Evolutionary conservation across 2,888 invertebrate species (phyloP).

Genomic region (Chalcosyrphus nemorum): DNA sequence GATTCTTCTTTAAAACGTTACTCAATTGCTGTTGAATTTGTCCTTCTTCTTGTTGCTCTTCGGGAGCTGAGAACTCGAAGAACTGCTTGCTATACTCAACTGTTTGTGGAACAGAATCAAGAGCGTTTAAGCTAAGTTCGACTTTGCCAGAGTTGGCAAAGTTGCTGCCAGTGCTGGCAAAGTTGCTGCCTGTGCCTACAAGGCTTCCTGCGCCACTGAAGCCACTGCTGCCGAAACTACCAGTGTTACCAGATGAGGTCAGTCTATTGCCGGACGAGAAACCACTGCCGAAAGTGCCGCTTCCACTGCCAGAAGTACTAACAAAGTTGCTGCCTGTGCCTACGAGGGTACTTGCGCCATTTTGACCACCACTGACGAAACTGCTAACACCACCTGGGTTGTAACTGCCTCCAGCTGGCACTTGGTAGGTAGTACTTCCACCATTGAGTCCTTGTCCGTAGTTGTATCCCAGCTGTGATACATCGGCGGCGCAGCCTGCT

Average conservation of each 20-base stretch:
- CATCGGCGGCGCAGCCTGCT: neutral
- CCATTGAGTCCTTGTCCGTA: conserved; percentile 18
- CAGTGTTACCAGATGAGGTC: no score
- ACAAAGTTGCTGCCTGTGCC: no score
- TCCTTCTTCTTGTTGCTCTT: conserved; percentile 74
- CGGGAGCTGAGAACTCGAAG: conserved; percentile 77
- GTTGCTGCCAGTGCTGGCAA: neutral
- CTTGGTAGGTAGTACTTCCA: neutral
- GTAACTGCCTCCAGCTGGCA: no score
- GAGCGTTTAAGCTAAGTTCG: conserved; percentile 32
- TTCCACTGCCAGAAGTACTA: no score
- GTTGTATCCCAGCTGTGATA: conserved; percentile 6
- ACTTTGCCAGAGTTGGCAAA: neutral
- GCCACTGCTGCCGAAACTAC: neutral
- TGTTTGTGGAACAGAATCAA: conserved; percentile 45
- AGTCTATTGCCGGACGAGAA: conserved; percentile 74
- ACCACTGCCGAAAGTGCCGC: conserved; percentile 1
- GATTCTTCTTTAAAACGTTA: conserved; percentile 75
- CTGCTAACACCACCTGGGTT: neutral
- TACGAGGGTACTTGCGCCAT: no score
- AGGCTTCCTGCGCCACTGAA: conserved; percentile 69
- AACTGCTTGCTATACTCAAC: conserved; percentile 76
- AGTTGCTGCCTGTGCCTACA: neutral
- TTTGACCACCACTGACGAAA: neutral
- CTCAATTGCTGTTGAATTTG: conserved; percentile 52